Evolutionary conservation across 2,888 invertebrate species (phyloP).

Genomic region (Watsonalla binaria): DNA sequence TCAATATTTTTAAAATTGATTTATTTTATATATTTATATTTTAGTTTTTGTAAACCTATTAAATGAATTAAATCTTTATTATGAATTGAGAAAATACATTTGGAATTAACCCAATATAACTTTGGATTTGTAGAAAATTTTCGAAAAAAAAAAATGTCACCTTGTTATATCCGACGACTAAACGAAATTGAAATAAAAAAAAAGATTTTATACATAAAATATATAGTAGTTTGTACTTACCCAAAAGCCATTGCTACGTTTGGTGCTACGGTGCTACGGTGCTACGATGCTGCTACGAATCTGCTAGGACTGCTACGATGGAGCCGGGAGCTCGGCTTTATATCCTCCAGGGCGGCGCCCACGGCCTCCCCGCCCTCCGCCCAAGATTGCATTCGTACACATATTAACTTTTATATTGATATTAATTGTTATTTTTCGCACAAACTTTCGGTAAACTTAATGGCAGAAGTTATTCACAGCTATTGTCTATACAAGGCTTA

Average conservation of each 20-base stretch:
- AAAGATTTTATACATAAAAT: background rate
- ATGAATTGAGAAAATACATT: no score
- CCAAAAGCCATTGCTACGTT: slow-evolving; percentile 33
- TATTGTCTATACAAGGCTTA: background rate
- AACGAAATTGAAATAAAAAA: background rate
- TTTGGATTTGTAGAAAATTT: no score
- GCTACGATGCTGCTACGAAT: slow-evolving; percentile 35
- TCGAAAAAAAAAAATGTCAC: no score
- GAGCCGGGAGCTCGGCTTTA: slow-evolving; percentile 44
- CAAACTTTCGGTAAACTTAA: slow-evolving; percentile 8
- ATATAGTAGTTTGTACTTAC: slow-evolving; percentile 16
- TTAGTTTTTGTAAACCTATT: no score
- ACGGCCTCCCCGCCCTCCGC: slow-evolving; percentile 10
- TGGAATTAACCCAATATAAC: no score
- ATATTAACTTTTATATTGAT: slow-evolving; percentile 30
- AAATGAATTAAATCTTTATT: no score
- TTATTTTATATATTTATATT: no score
- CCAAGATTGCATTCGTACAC: slow-evolving; percentile 17
- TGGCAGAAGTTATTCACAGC: slow-evolving; percentile 7
- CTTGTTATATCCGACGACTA: no score
- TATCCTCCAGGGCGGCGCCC: slow-evolving; percentile 43
- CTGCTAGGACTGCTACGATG: slow-evolving; percentile 24
- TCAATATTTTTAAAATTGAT: no score
- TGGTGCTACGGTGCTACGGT: slow-evolving; percentile 31
- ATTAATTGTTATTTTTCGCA: slow-evolving; percentile 34